Conservation (phyloP, 2,113 vertebrate species). For the Loxodonta africana region DNA sequence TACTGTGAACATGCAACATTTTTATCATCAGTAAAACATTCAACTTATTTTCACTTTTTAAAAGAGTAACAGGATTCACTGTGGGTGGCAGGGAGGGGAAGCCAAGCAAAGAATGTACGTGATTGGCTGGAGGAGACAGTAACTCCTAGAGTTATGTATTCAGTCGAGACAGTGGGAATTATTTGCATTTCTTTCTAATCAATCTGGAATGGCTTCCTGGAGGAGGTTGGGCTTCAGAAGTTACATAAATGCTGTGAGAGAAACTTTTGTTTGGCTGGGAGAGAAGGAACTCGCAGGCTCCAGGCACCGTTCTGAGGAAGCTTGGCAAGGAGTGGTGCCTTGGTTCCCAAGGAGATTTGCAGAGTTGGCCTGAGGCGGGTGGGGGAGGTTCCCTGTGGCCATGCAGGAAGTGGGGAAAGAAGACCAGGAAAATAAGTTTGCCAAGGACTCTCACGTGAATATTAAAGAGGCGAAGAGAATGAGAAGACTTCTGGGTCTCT, state of each 20-base stretch:
- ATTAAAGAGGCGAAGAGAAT: background rate
- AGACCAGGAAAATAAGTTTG: background rate
- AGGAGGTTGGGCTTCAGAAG: slow-evolving; percentile 56
- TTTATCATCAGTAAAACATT: background rate
- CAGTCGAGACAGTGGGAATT: background rate
- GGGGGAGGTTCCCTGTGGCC: background rate
- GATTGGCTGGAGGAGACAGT: background rate
- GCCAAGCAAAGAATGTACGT: background rate
- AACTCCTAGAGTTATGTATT: background rate
- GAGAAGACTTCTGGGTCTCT: background rate
- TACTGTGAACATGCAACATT: background rate
- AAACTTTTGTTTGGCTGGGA: slow-evolving; percentile 48
- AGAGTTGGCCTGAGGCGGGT: background rate
- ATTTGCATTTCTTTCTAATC: slow-evolving; percentile 67
- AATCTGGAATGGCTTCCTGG: slow-evolving; percentile 70
- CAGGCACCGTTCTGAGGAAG: background rate
- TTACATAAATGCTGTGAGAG: slow-evolving; percentile 61
- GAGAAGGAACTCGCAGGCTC: background rate
- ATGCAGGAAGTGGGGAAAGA: background rate
- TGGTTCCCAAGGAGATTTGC: slow-evolving; percentile 45
- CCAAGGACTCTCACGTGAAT: background rate
- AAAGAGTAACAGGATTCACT: slow-evolving; percentile 38
- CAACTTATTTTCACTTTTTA: background rate
- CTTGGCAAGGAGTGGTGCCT: background rate
- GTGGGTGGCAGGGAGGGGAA: background rate